phyloP scores from a whole-genome alignment of 2,797 vertebrate species.

The Micromesistius poutassou region DNA sequence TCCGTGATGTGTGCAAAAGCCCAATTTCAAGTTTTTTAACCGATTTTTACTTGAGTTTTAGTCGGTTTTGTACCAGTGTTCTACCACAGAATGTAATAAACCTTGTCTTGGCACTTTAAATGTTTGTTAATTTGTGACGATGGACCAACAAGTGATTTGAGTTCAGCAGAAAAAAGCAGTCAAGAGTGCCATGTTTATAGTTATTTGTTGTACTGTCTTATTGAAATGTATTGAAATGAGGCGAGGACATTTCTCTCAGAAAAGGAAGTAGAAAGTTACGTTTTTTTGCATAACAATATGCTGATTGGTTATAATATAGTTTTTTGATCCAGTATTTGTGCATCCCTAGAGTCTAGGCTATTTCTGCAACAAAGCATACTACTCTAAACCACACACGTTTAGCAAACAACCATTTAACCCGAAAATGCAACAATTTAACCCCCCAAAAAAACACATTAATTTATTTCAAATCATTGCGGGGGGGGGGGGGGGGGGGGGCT shows the following conservation, averaged over 20 bases:
- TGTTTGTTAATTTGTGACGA: neutral
- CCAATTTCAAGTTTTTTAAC: neutral
- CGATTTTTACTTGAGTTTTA: neutral
- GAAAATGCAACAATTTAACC: conserved; percentile 33
- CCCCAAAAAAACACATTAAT: conserved; percentile 50
- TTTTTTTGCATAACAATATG: neutral
- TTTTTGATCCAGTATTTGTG: neutral
- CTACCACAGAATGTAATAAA: neutral
- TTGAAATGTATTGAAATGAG: neutral
- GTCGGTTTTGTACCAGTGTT: neutral
- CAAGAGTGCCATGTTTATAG: neutral
- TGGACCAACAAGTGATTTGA: neutral
- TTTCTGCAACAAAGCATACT: conserved; percentile 4
- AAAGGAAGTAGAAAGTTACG: neutral
- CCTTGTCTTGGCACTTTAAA: neutral
- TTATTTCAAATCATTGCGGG: conserved; percentile 65
- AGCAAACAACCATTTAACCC: conserved; percentile 19
- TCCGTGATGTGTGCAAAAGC: neutral
- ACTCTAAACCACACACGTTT: neutral
- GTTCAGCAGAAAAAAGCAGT: no score
- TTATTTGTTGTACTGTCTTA: neutral
- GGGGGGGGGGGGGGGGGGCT: conserved; percentile 26
- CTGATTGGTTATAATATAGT: neutral
- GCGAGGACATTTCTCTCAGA: neutral
- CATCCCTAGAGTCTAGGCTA: neutral